Base-by-base conservation (phyloP, 2,113 vertebrate species). In the Aleadryas rufinucha region DNA sequence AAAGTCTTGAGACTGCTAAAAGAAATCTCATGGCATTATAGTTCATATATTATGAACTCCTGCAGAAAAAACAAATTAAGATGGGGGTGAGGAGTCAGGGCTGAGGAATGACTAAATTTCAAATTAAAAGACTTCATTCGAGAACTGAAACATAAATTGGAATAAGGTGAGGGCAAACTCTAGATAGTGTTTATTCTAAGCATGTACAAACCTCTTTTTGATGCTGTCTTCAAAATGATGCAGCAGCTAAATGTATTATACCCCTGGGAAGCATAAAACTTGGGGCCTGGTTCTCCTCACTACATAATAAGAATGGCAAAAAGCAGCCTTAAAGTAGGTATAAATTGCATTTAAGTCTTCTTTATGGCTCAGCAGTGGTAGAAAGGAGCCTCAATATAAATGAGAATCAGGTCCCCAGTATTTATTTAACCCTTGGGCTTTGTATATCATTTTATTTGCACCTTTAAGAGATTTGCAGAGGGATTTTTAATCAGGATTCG, bases 401-500 rank as follows among this genome's bases (percentile, higher is more conserved):
- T 71, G 56, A 94, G 90, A 95, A 84, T 92, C 85, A 93, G 76
- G 88, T 84, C 88, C 71, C 72, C 23, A 16, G 53, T 95, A 96
- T 95, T 95, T 96, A 93, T 96, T 96, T 96, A 95, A 95, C 95
- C 95, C 95, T 66, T 94, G 93, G 95, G 90, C 64, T 93, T 96
- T 96, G 83, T 97, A 88, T 96, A 96, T 97, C 56, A 94, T 94
- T 90, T 94, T 95, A 95, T 94, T 97, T 96, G 61, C 72, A 92
- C 92, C 79, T 95, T 90, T 81, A 88, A 93, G 60, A 92, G 92
- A 86, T 96, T 95, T 93, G 90, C 90, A 93, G 92, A 49, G 95
- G 84, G 93, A 90, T 94, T 96, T 97, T 97, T 92, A 96, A 95
- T 96, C 85, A 66, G 83, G 64, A 76, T 92, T 87, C 0, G 0